A percentile compares a stretch with the other conserved stretches of the same genome.
These are phyloP conservation scores for Notiomystis cincta DNA, from an alignment of 2,113 vertebrate genomes.

Conservation along the genomic window DNA sequence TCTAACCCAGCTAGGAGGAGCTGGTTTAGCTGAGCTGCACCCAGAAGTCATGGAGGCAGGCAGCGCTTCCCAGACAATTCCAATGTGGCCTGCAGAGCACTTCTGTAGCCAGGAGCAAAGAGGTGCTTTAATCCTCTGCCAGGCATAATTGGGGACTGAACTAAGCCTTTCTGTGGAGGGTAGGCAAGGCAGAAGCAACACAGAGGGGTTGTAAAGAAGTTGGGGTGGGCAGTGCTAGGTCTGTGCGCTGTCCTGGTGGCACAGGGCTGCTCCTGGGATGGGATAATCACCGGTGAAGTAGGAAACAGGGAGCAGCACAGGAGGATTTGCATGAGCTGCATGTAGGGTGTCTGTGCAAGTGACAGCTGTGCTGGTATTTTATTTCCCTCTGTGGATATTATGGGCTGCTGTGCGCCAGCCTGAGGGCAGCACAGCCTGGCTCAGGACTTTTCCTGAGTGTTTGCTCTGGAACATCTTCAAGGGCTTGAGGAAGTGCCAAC, in stretches of 20 bases:
- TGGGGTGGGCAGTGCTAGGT: background rate
- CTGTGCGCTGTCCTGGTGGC: accelerated
- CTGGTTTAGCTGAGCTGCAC: background rate
- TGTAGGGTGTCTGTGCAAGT: background rate
- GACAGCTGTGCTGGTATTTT: background rate
- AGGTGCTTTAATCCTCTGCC: background rate
- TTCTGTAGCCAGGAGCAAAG: background rate
- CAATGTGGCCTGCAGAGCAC: background rate
- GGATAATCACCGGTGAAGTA: background rate
- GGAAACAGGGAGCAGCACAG: background rate
- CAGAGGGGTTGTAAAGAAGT: accelerated
- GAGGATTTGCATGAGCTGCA: background rate
- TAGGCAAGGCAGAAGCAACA: background rate
- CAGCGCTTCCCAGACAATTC: background rate
- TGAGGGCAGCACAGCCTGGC: background rate
- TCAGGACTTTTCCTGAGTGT: background rate
- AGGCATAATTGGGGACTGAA: background rate
- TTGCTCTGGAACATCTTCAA: background rate
- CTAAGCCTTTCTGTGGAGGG: background rate
- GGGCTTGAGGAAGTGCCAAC: background rate
- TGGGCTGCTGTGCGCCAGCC: background rate
- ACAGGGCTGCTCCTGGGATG: accelerated
- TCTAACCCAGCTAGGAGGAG: background rate
- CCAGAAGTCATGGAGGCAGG: background rate
- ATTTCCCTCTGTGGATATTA: background rate